These are phyloP conservation scores for Dryomyza anilis DNA, from an alignment of 2,888 invertebrate species.

Conservation along the genomic window DNA sequence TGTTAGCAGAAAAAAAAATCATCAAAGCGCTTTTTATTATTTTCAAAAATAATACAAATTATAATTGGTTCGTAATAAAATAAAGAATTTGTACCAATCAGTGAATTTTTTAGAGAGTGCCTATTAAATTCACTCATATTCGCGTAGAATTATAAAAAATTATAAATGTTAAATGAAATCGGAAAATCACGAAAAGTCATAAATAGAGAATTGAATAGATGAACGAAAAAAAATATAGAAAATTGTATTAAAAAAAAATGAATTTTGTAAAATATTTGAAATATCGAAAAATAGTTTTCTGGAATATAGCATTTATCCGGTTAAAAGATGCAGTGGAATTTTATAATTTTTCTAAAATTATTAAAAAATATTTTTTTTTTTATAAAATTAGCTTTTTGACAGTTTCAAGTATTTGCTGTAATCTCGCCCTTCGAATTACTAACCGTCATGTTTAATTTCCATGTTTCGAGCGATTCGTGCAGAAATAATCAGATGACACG, in stretches of 20 bases:
- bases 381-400: neutral
- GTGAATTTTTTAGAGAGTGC: too few relatives aligned
- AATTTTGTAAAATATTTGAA: neutral
- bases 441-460: slow-evolving; percentile 5
- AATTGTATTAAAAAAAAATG: neutral
- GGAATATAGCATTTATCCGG: neutral
- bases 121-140: too few relatives aligned
- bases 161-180: too few relatives aligned
- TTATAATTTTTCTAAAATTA: neutral
- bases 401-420: neutral
- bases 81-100: too few relatives aligned
- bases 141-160: too few relatives aligned
- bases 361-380: neutral
- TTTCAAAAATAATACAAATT: too few relatives aligned
- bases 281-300: too few relatives aligned
- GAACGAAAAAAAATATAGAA: neutral
- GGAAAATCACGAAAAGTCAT: too few relatives aligned
- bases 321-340: neutral
- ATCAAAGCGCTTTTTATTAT: too few relatives aligned
- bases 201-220: too few relatives aligned
- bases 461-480: slow-evolving; percentile 10
- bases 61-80: too few relatives aligned
- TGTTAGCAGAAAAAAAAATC: too few relatives aligned
- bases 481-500: slow-evolving; percentile 24
- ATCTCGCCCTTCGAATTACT: neutral